Evolutionary conservation across 2,113 vertebrate genomes (phyloP).

Genomic region (Cavia porcellus): DNA sequence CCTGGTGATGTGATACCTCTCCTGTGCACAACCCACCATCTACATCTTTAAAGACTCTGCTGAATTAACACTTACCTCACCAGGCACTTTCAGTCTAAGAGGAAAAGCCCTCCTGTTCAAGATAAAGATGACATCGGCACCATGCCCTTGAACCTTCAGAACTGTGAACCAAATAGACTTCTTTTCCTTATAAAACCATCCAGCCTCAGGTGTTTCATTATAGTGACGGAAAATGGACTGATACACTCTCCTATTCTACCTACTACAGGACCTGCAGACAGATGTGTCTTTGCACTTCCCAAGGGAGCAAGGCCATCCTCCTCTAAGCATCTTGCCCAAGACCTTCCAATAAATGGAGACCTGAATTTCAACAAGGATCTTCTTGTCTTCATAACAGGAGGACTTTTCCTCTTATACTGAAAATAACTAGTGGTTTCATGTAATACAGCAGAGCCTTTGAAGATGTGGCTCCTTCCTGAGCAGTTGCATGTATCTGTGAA

Average conservation of each 20-base stretch:
- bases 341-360: not conserved
- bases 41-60: not conserved
- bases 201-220: not conserved
- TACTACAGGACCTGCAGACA: not conserved
- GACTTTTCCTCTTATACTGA: not conserved
- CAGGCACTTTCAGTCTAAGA: not conserved
- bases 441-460: not conserved
- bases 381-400: not conserved
- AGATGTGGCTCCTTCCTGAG: accelerated
- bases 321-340: not conserved
- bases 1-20: not conserved
- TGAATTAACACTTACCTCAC: not conserved
- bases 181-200: not conserved
- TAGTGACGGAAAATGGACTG: not conserved
- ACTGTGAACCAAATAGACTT: not conserved
- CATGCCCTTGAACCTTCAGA: too few species aligned
- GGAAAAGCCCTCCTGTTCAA: not conserved
- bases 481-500: not conserved
- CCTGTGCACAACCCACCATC: not conserved
- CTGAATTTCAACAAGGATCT: not conserved
- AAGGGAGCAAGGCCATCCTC: not conserved
- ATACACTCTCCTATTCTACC: not conserved
- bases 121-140: not conserved
- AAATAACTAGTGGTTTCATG: not conserved
- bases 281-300: not conserved